Conservation (phyloP, 2,797 vertebrate species). For the Octomys mimax region DNA sequence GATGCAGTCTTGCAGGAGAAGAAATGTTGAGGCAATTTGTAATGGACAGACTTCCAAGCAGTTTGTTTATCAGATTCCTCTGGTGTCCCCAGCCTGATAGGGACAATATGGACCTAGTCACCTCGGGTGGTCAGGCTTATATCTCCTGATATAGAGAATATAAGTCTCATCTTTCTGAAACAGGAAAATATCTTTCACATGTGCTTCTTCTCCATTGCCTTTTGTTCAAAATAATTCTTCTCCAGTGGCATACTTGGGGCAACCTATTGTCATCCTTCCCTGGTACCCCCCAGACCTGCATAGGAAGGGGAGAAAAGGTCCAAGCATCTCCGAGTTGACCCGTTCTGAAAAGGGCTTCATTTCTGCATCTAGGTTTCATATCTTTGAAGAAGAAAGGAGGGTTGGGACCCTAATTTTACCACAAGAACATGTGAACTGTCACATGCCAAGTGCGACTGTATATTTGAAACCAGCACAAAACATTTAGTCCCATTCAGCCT, state of each 20-base stretch:
- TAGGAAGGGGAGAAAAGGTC: neutral
- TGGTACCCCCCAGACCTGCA: neutral
- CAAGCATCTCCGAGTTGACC: neutral
- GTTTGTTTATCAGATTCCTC: neutral
- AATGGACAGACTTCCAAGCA: neutral
- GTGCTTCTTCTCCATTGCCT: neutral
- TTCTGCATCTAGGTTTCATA: neutral
- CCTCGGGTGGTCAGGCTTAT: neutral
- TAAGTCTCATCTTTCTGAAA: neutral
- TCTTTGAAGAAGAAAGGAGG: neutral
- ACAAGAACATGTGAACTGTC: fast-evolving
- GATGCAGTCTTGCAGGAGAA: neutral
- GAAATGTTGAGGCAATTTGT: neutral
- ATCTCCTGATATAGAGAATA: neutral
- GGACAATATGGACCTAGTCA: neutral
- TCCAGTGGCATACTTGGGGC: neutral
- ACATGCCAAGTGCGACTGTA: neutral
- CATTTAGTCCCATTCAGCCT: neutral
- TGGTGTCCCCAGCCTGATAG: neutral
- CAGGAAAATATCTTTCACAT: neutral
- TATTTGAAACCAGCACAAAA: neutral
- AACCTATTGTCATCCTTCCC: neutral
- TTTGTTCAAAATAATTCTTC: neutral
- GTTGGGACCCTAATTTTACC: neutral
- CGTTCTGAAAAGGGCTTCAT: neutral